Evolutionary conservation across 92 coral and sea anemone species (phyloP), one percentile per base, ranked within the genome.

Genomic region (Epizoanthus illoricatus): DNA sequence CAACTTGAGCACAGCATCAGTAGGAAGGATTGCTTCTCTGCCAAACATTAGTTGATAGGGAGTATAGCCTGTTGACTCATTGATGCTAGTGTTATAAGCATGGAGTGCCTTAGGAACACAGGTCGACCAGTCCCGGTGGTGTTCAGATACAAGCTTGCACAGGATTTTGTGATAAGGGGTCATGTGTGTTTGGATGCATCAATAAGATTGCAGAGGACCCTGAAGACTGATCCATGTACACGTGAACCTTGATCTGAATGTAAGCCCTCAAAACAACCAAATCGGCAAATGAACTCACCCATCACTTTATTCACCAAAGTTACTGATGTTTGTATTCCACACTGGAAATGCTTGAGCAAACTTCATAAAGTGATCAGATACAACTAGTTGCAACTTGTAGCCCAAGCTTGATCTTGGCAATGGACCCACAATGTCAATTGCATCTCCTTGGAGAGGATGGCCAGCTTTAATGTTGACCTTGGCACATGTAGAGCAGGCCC

Each of bases 361-460:
- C 52, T 83, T 79, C 24, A 85, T 69, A 43, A 88, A 83, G 72
- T 87, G 84, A 63, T 87, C 87, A 2, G 85, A 74, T 2, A 84
- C 88, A 68, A 88, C 88, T 69, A 84, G 80, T 61, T 84, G 24
- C 85, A 74, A 88, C 85, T 85, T 76, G 39, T 88, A 64, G n/a
- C 79, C 76, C 17, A 24, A 28, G 33, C 33, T 28, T 28, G 33
- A 76, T n/a, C 57, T 57, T 59, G 91, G 88, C 15, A 76, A 72
- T 11, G 79, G 83, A 1, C 72, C 86, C 18, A 57, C 81, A 20
- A 81, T 81, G 71, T 86, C 86, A n/a, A 86, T 81, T 17, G 89
- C 86, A 0, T 71, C 75, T 28, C 69, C 73, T 13, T 86, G 82
- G n/a, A 81, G 13, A 17, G 91, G 91, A 56, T 84, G 66, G 61